A percentile compares a stretch with the other conserved stretches of the same genome.
Evolutionary conservation across 2,888 invertebrate species (phyloP).

Genomic region (Thyatira batis): DNA sequence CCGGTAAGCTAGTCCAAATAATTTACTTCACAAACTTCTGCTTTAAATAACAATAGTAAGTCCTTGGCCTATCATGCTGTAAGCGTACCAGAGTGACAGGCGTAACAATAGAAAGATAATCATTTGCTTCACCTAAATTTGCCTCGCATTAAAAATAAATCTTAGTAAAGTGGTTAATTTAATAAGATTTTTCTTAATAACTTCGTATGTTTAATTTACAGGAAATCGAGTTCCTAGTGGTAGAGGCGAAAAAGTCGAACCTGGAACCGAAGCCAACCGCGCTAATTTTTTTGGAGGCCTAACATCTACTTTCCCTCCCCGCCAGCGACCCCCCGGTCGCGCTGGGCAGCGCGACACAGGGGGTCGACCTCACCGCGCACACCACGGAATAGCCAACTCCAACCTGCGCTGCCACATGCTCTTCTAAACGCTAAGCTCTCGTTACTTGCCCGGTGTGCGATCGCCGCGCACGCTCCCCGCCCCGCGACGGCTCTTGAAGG

Average conservation of each 20-base stretch:
- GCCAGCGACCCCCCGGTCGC: slow-evolving; percentile 89
- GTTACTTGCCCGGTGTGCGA: slow-evolving; percentile 13
- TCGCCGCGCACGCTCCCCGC: slow-evolving; percentile 17
- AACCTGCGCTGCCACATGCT: slow-evolving; percentile 83
- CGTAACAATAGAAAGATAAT: neutral
- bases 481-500: slow-evolving; percentile 9
- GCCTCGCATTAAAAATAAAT: too few relatives aligned
- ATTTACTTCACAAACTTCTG: neutral
- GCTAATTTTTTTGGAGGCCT: slow-evolving; percentile 94
- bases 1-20: slow-evolving; percentile 52
- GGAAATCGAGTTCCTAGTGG: slow-evolving; percentile 96
- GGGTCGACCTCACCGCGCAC: slow-evolving; percentile 84
- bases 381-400: slow-evolving; percentile 83
- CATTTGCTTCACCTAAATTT: too few relatives aligned
- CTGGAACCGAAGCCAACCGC: slow-evolving; percentile 95
- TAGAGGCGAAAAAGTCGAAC: slow-evolving; percentile 95
- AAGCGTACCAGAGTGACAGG: neutral
- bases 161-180: too few relatives aligned
- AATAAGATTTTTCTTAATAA: neutral
- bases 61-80: neutral
- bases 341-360: slow-evolving; percentile 83
- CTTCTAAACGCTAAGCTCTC: slow-evolving; percentile 58
- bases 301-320: slow-evolving; percentile 95
- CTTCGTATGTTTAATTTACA: slow-evolving; percentile 50
- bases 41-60: neutral